Percentiles rank a stretch among this genome's conserved stretches.
phyloP scores from a whole-genome alignment of 2,113 vertebrate genomes.

The Uria lomvia region DNA sequence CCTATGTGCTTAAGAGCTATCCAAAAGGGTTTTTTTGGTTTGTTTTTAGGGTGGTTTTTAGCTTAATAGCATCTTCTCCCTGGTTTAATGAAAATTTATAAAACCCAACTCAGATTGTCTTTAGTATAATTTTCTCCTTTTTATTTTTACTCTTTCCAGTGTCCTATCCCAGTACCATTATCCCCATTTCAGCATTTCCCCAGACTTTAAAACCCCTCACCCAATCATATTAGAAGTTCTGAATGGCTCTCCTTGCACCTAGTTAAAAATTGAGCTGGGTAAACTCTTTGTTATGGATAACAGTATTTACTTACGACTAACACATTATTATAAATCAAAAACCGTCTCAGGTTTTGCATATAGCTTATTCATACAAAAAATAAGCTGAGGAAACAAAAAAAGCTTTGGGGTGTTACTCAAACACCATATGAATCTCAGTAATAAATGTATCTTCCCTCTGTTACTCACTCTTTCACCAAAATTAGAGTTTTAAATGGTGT shows the following conservation, averaged over 20 bases:
- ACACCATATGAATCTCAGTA: background rate
- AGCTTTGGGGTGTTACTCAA: background rate
- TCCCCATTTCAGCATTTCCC: background rate
- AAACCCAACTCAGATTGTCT: background rate
- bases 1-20: background rate
- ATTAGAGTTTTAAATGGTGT: background rate
- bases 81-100: background rate
- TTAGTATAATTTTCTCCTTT: background rate
- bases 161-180: background rate
- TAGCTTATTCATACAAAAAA: background rate
- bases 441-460: background rate
- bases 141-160: background rate
- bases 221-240: background rate
- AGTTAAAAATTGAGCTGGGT: background rate
- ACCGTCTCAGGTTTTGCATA: background rate
- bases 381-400: background rate
- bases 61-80: background rate
- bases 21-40: accelerated
- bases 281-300: background rate
- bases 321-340: background rate
- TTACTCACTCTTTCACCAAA: background rate
- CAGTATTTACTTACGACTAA: background rate
- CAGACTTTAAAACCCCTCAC: background rate
- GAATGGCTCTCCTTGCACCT: background rate
- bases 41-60: background rate